phyloP scores from a whole-genome alignment of 2,797 vertebrate genomes.

The Nyctibius grandis region DNA sequence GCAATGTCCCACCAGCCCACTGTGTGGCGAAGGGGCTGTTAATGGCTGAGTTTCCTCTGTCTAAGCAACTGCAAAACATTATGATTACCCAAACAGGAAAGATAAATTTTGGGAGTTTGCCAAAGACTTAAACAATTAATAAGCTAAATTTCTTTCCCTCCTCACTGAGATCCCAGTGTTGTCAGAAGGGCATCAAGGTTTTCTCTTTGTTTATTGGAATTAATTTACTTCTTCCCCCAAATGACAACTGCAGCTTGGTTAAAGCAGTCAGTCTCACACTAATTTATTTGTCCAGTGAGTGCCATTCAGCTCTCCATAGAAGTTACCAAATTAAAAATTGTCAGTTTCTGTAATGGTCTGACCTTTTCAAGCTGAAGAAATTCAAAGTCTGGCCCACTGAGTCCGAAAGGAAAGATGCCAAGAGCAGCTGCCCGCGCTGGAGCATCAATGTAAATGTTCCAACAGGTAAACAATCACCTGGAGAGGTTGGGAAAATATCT shows the following conservation, averaged over 20 bases:
- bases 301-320: constrained; percentile 53
- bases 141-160: constrained; percentile 16
- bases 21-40: background rate
- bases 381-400: constrained; percentile 42
- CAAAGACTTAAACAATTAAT: constrained; percentile 59
- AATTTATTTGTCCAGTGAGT: constrained; percentile 66
- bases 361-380: constrained; percentile 62
- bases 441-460: constrained; percentile 60
- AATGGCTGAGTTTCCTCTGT: background rate
- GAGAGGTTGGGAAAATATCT: constrained; percentile 16
- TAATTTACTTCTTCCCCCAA: constrained; percentile 60
- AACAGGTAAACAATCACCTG: constrained; percentile 62
- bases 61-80: background rate
- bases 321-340: constrained; percentile 71
- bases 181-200: constrained; percentile 9
- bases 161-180: background rate
- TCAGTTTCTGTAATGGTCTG: constrained; percentile 56
- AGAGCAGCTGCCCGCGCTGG: constrained; percentile 2
- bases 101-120: background rate
- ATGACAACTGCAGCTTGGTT: constrained; percentile 10
- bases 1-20: background rate
- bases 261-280: constrained; percentile 31
- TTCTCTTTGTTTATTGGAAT: constrained; percentile 48
- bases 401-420: constrained; percentile 23
- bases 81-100: background rate